Percentiles rank a stretch among this genome's conserved stretches.
phyloP scores from a whole-genome alignment of 2,888 invertebrate species.

The Zygothrica quintamaculata region DNA sequence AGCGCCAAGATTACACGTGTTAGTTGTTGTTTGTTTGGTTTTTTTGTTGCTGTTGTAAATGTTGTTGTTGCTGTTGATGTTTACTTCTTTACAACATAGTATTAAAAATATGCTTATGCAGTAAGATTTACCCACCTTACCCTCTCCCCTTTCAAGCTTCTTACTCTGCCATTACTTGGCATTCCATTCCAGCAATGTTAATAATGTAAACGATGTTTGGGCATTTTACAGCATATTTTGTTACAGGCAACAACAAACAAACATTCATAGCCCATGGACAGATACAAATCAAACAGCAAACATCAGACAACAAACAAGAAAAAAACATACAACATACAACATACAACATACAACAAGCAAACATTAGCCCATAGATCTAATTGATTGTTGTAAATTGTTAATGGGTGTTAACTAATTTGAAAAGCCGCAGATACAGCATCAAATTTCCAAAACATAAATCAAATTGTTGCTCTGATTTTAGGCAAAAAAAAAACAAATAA shows the following conservation, averaged over 20 bases:
- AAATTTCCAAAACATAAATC: slow-evolving; percentile 5
- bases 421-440: slow-evolving; percentile 25
- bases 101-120: slow-evolving; percentile 58
- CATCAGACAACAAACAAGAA: not conserved
- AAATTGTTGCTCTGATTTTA: not conserved
- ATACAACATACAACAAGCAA: slow-evolving; percentile 5
- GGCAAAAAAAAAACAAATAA: no score
- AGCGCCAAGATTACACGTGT: slow-evolving; percentile 56
- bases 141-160: slow-evolving; percentile 7
- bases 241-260: no score
- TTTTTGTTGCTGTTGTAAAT: slow-evolving; percentile 22
- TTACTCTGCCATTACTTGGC: no score
- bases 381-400: slow-evolving; percentile 48
- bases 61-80: slow-evolving; percentile 26
- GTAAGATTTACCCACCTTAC: slow-evolving; percentile 18
- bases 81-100: slow-evolving; percentile 28
- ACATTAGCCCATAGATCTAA: slow-evolving; percentile 39
- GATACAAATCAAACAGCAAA: slow-evolving; percentile 13
- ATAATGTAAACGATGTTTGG: slow-evolving; percentile 35
- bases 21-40: slow-evolving; percentile 37
- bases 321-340: slow-evolving; percentile 12
- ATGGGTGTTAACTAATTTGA: slow-evolving; percentile 54
- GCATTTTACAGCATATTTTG: slow-evolving; percentile 17
- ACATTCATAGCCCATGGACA: slow-evolving; percentile 16
- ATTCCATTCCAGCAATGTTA: slow-evolving; percentile 57